Evolutionary conservation across 2,888 invertebrate species (phyloP).

Genomic region (Cactoblastis cactorum): DNA sequence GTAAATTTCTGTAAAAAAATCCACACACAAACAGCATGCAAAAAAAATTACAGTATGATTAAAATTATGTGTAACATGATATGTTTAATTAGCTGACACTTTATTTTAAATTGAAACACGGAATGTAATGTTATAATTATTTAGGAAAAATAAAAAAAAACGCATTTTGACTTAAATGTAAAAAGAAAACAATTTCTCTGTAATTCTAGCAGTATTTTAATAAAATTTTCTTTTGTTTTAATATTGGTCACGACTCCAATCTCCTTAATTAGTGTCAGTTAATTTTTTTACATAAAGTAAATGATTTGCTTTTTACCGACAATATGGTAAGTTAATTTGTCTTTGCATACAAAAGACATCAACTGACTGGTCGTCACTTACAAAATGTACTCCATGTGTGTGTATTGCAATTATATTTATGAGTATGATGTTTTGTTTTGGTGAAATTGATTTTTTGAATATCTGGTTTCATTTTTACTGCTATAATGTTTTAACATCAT

Average conservation of each 20-base stretch:
- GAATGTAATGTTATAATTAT: no score
- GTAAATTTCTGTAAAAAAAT: neutral
- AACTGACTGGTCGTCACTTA: constrained; percentile 1
- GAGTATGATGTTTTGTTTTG: no score
- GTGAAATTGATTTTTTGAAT: no score
- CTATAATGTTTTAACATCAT: no score
- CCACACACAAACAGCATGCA: neutral
- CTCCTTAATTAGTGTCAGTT: neutral
- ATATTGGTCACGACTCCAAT: neutral
- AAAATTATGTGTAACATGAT: neutral
- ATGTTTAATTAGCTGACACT: neutral
- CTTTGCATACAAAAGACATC: constrained; percentile 3
- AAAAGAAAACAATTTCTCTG: no score
- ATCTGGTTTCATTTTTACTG: no score
- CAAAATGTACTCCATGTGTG: neutral
- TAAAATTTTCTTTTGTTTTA: no score
- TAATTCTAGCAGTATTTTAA: no score
- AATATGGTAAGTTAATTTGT: constrained; percentile 50
- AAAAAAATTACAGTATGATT: neutral
- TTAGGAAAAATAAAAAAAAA: no score
- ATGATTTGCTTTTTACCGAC: constrained; percentile 54
- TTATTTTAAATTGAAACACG: neutral
- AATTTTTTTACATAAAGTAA: constrained; percentile 19
- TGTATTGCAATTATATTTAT: no score
- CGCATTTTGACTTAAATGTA: no score